These are phyloP conservation scores for Palythoa grandiflora DNA, from an alignment of 92 coral and sea anemone species.

Conservation along the genomic window DNA sequence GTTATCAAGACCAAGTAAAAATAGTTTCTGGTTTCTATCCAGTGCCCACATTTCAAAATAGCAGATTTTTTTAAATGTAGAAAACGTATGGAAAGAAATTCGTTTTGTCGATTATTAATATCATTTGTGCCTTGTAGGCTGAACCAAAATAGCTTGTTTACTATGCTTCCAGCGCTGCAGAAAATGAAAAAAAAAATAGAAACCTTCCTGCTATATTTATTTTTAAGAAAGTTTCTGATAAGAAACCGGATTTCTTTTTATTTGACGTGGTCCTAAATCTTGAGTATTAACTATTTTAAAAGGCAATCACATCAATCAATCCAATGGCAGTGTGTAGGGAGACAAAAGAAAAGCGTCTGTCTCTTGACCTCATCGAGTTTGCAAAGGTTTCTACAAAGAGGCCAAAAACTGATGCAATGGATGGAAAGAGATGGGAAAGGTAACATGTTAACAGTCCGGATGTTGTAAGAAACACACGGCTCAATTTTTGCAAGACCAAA, in stretches of 20 bases:
- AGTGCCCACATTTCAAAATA: background rate
- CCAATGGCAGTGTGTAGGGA: background rate
- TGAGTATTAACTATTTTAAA: too few relatives aligned
- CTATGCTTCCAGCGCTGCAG: background rate
- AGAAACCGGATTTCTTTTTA: too few relatives aligned
- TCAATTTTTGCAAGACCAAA: background rate
- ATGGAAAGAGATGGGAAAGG: background rate
- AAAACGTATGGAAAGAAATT: background rate
- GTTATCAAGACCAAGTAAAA: background rate
- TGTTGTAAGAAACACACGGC: slow-evolving; percentile 8
- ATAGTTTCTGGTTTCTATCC: background rate
- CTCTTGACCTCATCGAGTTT: background rate
- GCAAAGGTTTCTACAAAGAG: background rate
- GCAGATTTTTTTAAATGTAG: background rate
- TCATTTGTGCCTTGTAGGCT: background rate
- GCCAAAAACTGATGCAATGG: background rate
- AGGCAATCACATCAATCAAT: background rate
- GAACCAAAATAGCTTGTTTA: background rate
- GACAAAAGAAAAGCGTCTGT: background rate
- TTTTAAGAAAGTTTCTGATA: background rate
- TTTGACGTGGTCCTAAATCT: too few relatives aligned
- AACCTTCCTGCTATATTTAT: background rate
- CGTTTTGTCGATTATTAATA: background rate
- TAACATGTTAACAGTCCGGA: background rate
- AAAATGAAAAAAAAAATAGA: background rate